Evolutionary conservation across 2,888 invertebrate species (phyloP).

Genomic region (Xanthia icteritia): DNA sequence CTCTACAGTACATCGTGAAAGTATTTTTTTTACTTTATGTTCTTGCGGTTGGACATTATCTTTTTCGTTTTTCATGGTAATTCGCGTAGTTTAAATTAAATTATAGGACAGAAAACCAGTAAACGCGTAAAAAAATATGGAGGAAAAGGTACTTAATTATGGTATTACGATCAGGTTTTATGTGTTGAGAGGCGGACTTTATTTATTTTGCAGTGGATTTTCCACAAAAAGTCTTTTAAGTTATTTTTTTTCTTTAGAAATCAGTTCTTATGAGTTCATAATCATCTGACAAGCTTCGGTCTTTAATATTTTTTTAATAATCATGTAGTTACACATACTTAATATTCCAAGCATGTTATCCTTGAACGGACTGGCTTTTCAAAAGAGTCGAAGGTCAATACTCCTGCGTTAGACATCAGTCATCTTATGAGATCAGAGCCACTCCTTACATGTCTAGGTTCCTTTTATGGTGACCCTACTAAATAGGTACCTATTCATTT

Average conservation of each 20-base stretch:
- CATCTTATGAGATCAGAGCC: slow-evolving; percentile 71
- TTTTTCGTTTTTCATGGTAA: slow-evolving; percentile 44
- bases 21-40: slow-evolving; percentile 31
- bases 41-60: slow-evolving; percentile 25
- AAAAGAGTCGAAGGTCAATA: slow-evolving; percentile 61
- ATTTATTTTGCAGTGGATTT: background rate
- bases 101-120: slow-evolving; percentile 38
- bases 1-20: slow-evolving; percentile 51
- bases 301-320: slow-evolving; percentile 8
- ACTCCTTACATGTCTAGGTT: slow-evolving; percentile 54
- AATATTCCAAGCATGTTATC: slow-evolving; percentile 49
- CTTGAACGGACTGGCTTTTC: slow-evolving; percentile 56
- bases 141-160: slow-evolving; percentile 34
- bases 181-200: background rate
- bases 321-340: slow-evolving; percentile 13
- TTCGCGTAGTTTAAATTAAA: slow-evolving; percentile 38
- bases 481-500: slow-evolving; percentile 46
- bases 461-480: slow-evolving; percentile 55
- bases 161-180: slow-evolving; percentile 26
- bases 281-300: background rate
- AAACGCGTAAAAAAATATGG: slow-evolving; percentile 17
- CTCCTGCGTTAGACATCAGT: slow-evolving; percentile 58
- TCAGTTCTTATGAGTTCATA: background rate
- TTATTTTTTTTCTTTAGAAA: background rate
- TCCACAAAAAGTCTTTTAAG: background rate